A percentile compares a stretch with the other conserved stretches of the same genome.
These are phyloP conservation scores for Brachyptera risi DNA, from an alignment of 2,888 invertebrate species.

Conservation along the genomic window DNA sequence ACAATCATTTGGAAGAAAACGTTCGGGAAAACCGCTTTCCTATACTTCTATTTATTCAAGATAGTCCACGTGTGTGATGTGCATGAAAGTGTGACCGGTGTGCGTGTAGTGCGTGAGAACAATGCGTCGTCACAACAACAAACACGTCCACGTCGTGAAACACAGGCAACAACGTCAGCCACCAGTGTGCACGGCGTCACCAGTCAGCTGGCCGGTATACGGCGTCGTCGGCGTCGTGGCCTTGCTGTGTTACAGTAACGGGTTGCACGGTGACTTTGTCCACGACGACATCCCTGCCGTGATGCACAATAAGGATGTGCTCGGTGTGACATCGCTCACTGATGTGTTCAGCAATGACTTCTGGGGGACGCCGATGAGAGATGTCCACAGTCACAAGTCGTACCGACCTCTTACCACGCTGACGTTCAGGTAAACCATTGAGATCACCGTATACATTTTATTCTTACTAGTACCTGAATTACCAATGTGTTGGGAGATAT, in stretches of 20 bases:
- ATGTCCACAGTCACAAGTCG: conserved; percentile 77
- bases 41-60: no score
- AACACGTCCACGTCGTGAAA: background rate
- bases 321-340: conserved; percentile 58
- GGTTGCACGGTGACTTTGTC: conserved; percentile 75
- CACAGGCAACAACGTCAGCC: background rate
- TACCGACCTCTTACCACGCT: conserved; percentile 80
- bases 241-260: conserved; percentile 66
- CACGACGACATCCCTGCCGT: conserved; percentile 87
- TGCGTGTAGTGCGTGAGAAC: conserved; percentile 1
- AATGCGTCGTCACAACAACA: background rate
- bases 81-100: background rate
- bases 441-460: no score
- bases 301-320: conserved; percentile 75
- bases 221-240: conserved; percentile 62
- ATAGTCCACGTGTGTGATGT: background rate
- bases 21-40: no score
- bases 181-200: background rate
- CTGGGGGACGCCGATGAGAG: conserved; percentile 88
- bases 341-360: conserved; percentile 74
- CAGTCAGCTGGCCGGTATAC: conserved; percentile 43
- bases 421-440: conserved; percentile 83
- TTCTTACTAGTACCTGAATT: background rate
- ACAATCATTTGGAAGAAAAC: no score
- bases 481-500: no score